phyloP scores from a whole-genome alignment of 2,113 vertebrate species.

The Chrysemys picta region DNA sequence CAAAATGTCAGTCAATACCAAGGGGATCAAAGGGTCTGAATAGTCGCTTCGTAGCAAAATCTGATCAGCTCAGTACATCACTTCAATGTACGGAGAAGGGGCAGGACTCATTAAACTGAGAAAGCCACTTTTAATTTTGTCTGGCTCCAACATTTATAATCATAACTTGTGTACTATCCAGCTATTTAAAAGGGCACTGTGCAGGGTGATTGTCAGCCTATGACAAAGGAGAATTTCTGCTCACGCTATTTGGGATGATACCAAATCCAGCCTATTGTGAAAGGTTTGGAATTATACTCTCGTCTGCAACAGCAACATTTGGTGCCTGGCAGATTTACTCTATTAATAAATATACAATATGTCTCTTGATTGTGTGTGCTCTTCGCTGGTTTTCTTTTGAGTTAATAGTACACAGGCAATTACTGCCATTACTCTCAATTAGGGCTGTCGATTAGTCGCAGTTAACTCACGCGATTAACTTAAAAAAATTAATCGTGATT shows the following conservation, averaged over 20 bases:
- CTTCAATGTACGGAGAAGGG: not conserved
- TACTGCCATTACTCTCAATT: not conserved
- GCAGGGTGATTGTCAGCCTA: not conserved
- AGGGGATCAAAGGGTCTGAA: not conserved
- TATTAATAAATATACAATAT: not conserved
- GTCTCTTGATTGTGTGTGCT: not conserved
- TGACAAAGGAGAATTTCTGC: not conserved
- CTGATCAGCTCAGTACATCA: not conserved
- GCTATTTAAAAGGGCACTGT: not conserved
- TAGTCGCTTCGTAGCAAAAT: not conserved
- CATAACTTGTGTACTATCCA: not conserved
- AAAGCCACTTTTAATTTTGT: rapidly evolving
- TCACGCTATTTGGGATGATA: not conserved
- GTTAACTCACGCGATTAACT: no score
- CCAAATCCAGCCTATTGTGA: not conserved
- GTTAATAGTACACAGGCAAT: not conserved
- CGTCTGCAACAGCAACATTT: not conserved
- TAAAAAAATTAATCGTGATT: no score
- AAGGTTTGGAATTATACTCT: not conserved
- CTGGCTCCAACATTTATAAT: not conserved
- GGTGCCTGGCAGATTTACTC: not conserved
- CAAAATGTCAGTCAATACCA: not conserved
- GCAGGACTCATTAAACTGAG: not conserved
- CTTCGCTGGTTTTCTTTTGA: not conserved
- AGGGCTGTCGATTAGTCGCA: no score